Conservation (phyloP, 1,140 invertebrate species). For the Hylaeus volcanicus region DNA sequence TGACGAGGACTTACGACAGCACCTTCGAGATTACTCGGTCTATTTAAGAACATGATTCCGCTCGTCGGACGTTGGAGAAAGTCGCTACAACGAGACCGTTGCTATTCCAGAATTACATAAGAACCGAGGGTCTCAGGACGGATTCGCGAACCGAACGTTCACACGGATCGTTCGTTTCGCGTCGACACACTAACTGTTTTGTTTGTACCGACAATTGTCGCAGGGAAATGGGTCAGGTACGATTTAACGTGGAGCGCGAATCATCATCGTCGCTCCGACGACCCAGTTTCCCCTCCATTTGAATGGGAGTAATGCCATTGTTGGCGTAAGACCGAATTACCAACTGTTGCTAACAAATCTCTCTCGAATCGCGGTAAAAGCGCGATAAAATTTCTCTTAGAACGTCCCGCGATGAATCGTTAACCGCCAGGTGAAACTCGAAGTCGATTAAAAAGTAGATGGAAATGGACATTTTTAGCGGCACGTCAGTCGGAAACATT, state of each 20-base stretch:
- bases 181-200: constrained; percentile 30
- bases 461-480: too few species aligned
- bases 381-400: neutral
- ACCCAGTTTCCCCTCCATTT: constrained; percentile 45
- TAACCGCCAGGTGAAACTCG: too few species aligned
- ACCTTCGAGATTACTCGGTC: neutral
- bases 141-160: constrained; percentile 11
- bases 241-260: constrained; percentile 46
- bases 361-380: neutral
- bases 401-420: neutral
- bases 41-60: neutral
- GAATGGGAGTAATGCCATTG: constrained; percentile 11
- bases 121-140: neutral
- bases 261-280: constrained; percentile 39
- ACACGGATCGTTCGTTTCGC: neutral
- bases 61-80: too few species aligned
- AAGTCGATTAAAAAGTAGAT: too few species aligned
- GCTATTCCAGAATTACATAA: neutral
- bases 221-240: constrained; percentile 52
- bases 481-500: too few species aligned
- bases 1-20: too few species aligned
- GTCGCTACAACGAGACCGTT: too few species aligned
- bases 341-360: neutral
- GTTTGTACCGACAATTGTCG: constrained; percentile 48
- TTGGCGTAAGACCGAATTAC: constrained; percentile 20